Conservation (phyloP, 2,113 vertebrate species). For the Silurus meridionalis region DNA sequence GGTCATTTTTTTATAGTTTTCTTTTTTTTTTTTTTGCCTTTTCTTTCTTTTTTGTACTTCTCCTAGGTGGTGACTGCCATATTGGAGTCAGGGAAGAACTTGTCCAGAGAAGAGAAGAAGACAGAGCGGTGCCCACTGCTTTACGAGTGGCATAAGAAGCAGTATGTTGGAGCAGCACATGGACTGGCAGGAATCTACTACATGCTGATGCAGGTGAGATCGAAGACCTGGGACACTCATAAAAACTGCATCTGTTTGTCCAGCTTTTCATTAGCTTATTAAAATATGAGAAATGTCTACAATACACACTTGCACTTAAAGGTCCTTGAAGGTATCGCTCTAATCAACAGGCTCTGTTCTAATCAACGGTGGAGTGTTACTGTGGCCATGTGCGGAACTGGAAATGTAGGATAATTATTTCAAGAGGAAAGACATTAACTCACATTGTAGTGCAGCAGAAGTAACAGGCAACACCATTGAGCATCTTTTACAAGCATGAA, state of each 20-base stretch:
- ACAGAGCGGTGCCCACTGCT: slow-evolving; percentile 88
- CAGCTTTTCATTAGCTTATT: slow-evolving; percentile 14
- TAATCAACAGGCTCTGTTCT: background rate
- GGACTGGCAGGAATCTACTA: slow-evolving; percentile 92
- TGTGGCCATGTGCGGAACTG: background rate
- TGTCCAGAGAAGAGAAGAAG: slow-evolving; percentile 88
- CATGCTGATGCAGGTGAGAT: slow-evolving; percentile 87
- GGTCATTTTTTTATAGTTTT: background rate
- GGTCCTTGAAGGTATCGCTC: slow-evolving; percentile 2
- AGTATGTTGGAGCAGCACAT: slow-evolving; percentile 93
- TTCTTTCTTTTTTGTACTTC: background rate
- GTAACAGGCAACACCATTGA: background rate
- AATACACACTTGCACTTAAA: slow-evolving; percentile 1
- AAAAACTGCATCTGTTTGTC: background rate
- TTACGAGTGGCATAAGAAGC: slow-evolving; percentile 96
- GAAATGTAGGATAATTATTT: background rate
- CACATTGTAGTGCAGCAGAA: background rate
- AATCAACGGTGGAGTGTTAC: background rate
- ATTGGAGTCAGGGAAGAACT: slow-evolving; percentile 85
- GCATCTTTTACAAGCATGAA: background rate
- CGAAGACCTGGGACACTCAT: background rate
- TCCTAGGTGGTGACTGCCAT: slow-evolving; percentile 84
- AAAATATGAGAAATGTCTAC: background rate
- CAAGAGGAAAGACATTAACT: background rate
- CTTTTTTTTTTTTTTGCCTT: background rate